Base-by-base conservation (phyloP, 30 jellyfish, hydroid and myxozoan species). In the Pelagia noctiluca region DNA sequence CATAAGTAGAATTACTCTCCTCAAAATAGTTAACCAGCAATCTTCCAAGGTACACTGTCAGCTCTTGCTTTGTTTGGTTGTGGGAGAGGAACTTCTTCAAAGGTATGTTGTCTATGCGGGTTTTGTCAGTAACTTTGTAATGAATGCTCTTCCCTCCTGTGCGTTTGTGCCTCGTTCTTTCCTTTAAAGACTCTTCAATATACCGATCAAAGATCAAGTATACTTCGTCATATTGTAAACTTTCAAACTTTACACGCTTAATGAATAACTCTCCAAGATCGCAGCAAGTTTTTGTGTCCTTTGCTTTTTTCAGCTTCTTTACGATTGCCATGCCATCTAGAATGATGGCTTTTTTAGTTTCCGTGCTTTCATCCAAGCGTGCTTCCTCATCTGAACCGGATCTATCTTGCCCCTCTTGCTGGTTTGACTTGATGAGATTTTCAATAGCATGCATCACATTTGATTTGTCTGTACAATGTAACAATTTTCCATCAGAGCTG, bases 121-220 rank as follows among this genome's bases (percentile, higher is more conserved):
- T 61, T 37, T 18, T 46, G 22, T 61, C 31, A n/a, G 19, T 23
- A 2, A 60, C 71, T 21, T 57, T 63, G 87, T 79, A 31, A 21
- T 35, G 83, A 12, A 78, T 60, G 19, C 63, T 72, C 21, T 63
- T 78, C 63, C 90, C 68, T n/a, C n/a, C n/a, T 21, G 85, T 78
- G 33, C 85, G 33, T 13, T 78, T 24, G 16, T 38, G 63, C 52
- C 90, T 33, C 63, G 90, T 78, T 42, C 83, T 61, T 33, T 69
- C 34, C 71, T 62, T 64, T 29, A 78, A 63, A 21, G 90, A 78
- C 25, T 63, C 32, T 38, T 62, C 22, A 62, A 61, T 29, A 50
- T 78, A 78, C 57, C 90, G 42, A 35, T 78, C 83, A 74, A 78
- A 78, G n/a, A 78, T 74, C 13, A 57, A 71, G 73, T 74, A 85